These are phyloP conservation scores for Anastrepha ludens DNA, from an alignment of 1,140 invertebrate species.

Conservation along the genomic window DNA sequence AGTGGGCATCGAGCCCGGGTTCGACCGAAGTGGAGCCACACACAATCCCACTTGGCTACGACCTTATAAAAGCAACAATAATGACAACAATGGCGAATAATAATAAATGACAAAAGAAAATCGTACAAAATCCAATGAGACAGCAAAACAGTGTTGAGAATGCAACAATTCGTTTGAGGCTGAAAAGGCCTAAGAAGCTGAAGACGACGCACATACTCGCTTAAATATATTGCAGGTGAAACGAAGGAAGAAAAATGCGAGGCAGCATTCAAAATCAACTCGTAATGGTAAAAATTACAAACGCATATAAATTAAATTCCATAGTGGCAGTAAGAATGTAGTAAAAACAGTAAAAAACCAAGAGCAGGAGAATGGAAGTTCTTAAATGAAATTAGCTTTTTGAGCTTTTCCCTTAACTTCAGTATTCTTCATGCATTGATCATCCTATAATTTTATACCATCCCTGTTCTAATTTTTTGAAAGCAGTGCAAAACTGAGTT, in stretches of 20 bases:
- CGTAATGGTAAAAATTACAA: slow-evolving; percentile 38
- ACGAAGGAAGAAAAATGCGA: slow-evolving; percentile 8
- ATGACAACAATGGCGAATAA: background rate
- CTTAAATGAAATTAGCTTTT: too few species aligned
- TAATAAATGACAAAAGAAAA: slow-evolving; percentile 43
- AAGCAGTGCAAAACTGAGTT: too few species aligned
- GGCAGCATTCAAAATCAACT: slow-evolving; percentile 32
- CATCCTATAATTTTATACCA: too few species aligned
- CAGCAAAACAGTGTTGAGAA: slow-evolving; percentile 50
- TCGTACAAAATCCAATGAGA: slow-evolving; percentile 47
- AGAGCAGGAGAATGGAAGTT: too few species aligned
- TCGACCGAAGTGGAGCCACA: too few species aligned
- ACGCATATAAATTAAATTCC: slow-evolving; percentile 52
- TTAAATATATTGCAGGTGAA: background rate
- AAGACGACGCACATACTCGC: background rate
- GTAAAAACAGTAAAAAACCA: too few species aligned
- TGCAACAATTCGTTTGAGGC: background rate
- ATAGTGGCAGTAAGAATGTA: background rate
- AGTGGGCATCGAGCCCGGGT: too few species aligned
- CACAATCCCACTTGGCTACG: background rate
- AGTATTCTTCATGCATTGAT: too few species aligned
- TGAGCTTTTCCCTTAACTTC: too few species aligned
- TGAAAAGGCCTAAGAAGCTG: background rate
- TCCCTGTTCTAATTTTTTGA: too few species aligned
- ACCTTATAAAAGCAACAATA: slow-evolving; percentile 25